These are phyloP conservation scores for Poeciliopsis infans DNA, from an alignment of 2,797 vertebrate species.

Conservation along the genomic window DNA sequence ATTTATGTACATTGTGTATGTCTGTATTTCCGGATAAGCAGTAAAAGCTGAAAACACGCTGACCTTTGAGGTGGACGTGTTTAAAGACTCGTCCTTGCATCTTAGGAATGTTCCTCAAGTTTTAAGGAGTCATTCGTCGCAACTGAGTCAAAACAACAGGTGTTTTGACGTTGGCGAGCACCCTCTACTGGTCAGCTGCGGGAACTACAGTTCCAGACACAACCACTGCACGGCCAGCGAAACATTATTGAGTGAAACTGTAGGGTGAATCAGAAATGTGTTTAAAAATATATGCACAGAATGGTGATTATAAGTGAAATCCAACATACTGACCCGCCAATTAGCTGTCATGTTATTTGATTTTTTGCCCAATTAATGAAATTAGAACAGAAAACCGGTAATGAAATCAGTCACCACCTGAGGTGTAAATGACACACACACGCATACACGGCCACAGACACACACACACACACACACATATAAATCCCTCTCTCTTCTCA, in stretches of 20 bases:
- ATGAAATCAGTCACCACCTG: slow-evolving; percentile 1
- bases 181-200: slow-evolving; percentile 7
- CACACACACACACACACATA: slow-evolving; percentile 1
- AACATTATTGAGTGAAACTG: neutral
- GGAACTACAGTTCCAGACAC: slow-evolving; percentile 10
- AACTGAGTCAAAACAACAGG: slow-evolving; percentile 5
- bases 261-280: neutral
- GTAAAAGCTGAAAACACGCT: neutral
- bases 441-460: neutral
- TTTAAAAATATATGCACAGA: neutral
- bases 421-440: slow-evolving; percentile 21
- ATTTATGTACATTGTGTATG: neutral
- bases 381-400: slow-evolving; percentile 8
- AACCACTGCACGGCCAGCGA: neutral
- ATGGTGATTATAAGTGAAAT: neutral
- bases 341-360: neutral
- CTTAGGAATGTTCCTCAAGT: neutral
- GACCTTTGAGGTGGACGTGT: neutral
- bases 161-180: neutral
- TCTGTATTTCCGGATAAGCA: neutral
- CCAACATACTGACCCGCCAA: neutral
- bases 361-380: slow-evolving; percentile 4
- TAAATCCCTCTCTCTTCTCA: slow-evolving; percentile 4
- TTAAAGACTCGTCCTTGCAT: neutral
- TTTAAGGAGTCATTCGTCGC: neutral